Percentiles rank a stretch among this genome's conserved stretches.
Conservation (phyloP, 2,113 vertebrate genomes). For the Notarius quadriscutis region DNA sequence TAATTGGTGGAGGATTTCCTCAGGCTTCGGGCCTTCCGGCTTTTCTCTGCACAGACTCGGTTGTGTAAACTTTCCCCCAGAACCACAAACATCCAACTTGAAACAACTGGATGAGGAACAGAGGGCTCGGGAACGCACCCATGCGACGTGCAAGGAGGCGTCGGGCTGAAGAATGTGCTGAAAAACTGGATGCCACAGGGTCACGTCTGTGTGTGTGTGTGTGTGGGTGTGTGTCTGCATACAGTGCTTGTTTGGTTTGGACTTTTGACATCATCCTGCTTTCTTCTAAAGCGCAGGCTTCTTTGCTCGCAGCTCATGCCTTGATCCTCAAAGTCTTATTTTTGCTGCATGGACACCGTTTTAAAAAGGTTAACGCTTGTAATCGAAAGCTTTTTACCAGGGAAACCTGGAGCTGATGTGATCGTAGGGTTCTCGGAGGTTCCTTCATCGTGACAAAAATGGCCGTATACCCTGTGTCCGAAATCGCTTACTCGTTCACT, state of each 20-base stretch:
- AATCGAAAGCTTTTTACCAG: background rate
- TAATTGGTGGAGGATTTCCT: slow-evolving; percentile 41
- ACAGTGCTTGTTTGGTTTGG: slow-evolving; percentile 14
- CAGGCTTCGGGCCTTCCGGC: slow-evolving; percentile 58
- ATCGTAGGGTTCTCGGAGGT: background rate
- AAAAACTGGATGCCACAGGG: slow-evolving; percentile 15
- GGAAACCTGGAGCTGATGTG: background rate
- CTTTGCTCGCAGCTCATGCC: background rate
- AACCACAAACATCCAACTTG: slow-evolving; percentile 66
- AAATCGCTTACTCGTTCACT: too few species aligned
- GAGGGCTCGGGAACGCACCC: slow-evolving; percentile 66
- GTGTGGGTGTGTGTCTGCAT: background rate
- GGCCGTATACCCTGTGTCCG: too few species aligned
- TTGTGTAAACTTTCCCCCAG: slow-evolving; percentile 62
- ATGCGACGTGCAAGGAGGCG: slow-evolving; percentile 59
- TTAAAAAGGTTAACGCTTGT: background rate
- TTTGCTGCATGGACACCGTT: background rate
- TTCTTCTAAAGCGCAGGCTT: background rate
- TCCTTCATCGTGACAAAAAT: background rate
- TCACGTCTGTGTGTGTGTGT: background rate
- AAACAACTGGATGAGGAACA: slow-evolving; percentile 78
- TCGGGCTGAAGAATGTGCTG: slow-evolving; percentile 51
- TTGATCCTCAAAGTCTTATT: background rate
- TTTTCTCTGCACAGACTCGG: slow-evolving; percentile 52
- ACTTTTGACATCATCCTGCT: background rate